Conservation (phyloP, 2,113 vertebrate genomes). For the Cavia aperea region DNA sequence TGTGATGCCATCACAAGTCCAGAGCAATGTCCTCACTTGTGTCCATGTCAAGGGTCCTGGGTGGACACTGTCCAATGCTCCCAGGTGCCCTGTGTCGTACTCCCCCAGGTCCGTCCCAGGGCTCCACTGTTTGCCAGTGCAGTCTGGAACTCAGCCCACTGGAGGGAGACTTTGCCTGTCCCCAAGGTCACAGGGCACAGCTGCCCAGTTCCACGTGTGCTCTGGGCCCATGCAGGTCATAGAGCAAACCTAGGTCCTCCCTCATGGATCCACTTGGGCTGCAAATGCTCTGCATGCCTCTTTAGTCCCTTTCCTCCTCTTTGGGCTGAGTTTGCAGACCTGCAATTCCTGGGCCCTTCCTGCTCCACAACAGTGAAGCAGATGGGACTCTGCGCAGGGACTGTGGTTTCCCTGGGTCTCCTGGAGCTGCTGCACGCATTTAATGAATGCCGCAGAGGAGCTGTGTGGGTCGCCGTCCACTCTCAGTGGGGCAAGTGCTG, state of each 20-base stretch:
- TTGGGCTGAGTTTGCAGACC: not conserved
- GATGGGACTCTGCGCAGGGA: fast-evolving
- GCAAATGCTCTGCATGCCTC: not conserved
- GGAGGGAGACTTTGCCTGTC: not conserved
- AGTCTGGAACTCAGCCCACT: not conserved
- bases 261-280: not conserved
- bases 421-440: not conserved
- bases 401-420: fast-evolving
- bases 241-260: not conserved
- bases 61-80: not conserved
- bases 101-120: not conserved
- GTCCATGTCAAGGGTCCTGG: not conserved
- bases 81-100: not conserved
- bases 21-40: not conserved
- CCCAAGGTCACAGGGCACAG: not conserved
- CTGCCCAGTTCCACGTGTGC: not conserved
- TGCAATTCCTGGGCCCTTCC: not conserved
- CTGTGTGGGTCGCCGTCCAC: fast-evolving
- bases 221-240: not conserved
- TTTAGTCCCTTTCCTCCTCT: not conserved
- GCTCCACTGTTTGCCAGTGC: not conserved
- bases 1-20: not conserved
- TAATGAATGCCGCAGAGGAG: fast-evolving
- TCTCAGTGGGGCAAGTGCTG: not conserved
- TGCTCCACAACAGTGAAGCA: not conserved